A percentile compares a stretch with the other conserved stretches of the same genome.
Evolutionary conservation across 2,113 vertebrate genomes (phyloP).

Genomic region (Rhea americana): DNA sequence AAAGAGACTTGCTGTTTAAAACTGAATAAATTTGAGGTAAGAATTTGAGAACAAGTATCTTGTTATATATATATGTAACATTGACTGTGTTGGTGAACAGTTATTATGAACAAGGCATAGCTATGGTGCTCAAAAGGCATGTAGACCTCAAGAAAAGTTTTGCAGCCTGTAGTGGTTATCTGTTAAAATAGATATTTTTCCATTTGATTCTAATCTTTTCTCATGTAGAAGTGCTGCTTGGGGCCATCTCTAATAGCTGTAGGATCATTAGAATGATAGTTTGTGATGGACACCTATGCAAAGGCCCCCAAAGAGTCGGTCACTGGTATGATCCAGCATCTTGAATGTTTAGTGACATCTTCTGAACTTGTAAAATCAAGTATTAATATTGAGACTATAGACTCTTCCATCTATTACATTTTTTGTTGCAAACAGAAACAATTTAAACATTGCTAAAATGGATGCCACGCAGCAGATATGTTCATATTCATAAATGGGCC

Average conservation of each 20-base stretch:
- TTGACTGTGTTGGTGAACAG: neutral
- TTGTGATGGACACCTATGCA: neutral
- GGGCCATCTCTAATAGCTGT: neutral
- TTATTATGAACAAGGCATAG: neutral
- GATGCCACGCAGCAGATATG: neutral
- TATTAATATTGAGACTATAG: neutral
- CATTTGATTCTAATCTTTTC: neutral
- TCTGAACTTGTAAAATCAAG: neutral
- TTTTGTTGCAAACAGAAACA: neutral
- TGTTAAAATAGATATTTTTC: constrained; percentile 4
- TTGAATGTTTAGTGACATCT: neutral
- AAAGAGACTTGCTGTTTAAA: neutral
- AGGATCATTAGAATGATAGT: neutral
- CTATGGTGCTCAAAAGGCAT: neutral
- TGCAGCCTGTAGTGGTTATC: neutral
- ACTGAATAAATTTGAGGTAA: neutral
- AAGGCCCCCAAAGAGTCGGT: neutral
- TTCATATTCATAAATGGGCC: neutral
- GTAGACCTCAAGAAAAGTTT: neutral
- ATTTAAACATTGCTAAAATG: neutral
- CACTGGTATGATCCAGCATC: neutral
- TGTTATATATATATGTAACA: neutral
- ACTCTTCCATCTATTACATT: neutral
- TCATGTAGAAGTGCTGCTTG: neutral
- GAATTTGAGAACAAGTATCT: neutral